Evolutionary conservation across 2,113 vertebrate genomes (phyloP), one percentile per base, ranked within the genome.

Genomic region (Oryzias melastigma): DNA sequence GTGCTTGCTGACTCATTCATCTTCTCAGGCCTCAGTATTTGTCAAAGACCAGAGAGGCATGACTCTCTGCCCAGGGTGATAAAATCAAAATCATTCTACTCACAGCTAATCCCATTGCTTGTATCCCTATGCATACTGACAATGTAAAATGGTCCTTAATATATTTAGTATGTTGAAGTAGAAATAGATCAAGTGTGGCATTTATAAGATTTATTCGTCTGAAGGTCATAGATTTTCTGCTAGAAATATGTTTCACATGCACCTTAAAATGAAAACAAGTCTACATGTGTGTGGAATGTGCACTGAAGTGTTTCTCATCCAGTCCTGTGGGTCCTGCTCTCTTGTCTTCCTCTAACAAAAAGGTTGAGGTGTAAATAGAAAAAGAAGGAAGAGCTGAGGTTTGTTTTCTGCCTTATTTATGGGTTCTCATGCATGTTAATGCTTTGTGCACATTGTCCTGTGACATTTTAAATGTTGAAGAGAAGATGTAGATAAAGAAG

Each of bases 381-480:
- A 14, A 17, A 16, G 22, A 6, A 43, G 65, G 46, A 54, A 46
- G 14, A 16, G 24, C 43, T 40, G 62, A 22, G 46, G 43, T 65
- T 77, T 73, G 81, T 62, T 63, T 24, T 57, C 65, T 83, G 66
- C 60, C 84, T 89, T 88, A 89, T 91, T 91, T 86, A 91, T 86
- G 19, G 52, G 59, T 77, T 82, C 78, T 84, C 75, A 74, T 81
- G 75, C 72, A 72, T 80, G 74, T 83, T 71, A 80, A 25, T 84
- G 65, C 77, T 83, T 81, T 79, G 64, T 84, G 62, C 60, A 68
- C 62, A 75, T 88, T 82, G 85, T 66, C 69, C 79, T 67, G 74
- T 89, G 89, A 88, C 86, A 90, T 89, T 91, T 91, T 52, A 75
- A 64, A 55, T 71, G 62, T 58, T 58, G 68, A 43, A 56, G 22